Conservation (phyloP, 2,113 vertebrate species). For the Zosterops japonicus region DNA sequence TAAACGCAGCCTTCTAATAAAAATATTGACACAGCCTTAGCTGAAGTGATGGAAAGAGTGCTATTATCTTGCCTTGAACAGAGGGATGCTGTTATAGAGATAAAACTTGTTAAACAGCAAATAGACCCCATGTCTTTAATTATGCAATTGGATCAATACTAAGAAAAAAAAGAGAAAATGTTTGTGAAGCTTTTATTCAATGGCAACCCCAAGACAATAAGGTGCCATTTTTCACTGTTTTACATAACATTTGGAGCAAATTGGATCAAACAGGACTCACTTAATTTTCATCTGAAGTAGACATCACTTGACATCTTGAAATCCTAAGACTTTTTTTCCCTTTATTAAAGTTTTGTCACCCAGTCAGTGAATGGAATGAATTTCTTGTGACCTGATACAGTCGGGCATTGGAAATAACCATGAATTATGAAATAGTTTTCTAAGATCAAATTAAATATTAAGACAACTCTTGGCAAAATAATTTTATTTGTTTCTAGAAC, state of each 20-base stretch:
- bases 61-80: constrained; percentile 18
- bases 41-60: background rate
- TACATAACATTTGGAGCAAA: background rate
- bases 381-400: background rate
- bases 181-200: background rate
- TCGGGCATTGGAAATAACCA: background rate
- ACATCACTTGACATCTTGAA: background rate
- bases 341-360: background rate
- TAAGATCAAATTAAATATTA: background rate
- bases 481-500: background rate
- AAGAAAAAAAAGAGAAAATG: background rate
- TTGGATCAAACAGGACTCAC: background rate
- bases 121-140: background rate
- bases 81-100: background rate
- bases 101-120: constrained; percentile 4
- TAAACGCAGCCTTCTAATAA: constrained; percentile 24
- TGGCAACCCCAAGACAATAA: background rate
- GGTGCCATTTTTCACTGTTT: background rate
- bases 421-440: background rate
- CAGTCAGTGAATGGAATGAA: background rate
- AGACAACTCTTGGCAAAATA: background rate
- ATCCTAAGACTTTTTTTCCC: background rate
- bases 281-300: background rate
- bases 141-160: background rate
- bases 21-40: constrained; percentile 57